Percentiles rank a stretch among this genome's conserved stretches.
Evolutionary conservation across 2,797 vertebrate genomes (phyloP).

Genomic region (Tiaroga cobitis): DNA sequence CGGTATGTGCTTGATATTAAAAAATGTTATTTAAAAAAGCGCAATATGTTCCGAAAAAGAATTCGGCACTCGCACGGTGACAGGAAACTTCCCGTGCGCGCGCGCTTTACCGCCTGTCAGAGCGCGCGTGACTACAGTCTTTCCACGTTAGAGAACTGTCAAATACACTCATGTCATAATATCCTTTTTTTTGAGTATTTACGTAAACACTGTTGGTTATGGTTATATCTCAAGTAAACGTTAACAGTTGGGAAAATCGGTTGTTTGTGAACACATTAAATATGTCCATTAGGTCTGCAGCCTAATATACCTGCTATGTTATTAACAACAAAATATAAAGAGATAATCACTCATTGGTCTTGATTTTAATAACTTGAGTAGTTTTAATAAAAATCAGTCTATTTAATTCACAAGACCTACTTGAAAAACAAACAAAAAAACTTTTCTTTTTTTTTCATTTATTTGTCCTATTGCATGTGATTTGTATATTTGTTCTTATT

Average conservation of each 20-base stretch:
- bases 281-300: background rate
- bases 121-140: fast-evolving
- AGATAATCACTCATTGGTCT: background rate
- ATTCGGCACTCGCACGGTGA: background rate
- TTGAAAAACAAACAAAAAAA: no score
- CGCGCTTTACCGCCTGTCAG: background rate
- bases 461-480: background rate
- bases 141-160: background rate
- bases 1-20: background rate
- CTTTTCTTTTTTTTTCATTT: background rate
- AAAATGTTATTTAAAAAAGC: background rate
- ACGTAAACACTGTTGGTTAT: background rate
- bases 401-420: background rate
- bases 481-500: background rate
- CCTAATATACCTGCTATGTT: no score
- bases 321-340: background rate
- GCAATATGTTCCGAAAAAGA: background rate
- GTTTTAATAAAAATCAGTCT: background rate
- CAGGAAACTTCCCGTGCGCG: background rate
- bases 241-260: background rate
- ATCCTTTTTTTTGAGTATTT: no score
- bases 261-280: background rate
- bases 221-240: background rate
- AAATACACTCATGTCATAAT: background rate
- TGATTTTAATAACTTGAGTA: background rate